Conservation (phyloP, 2,797 vertebrate species). For the Sciurus carolinensis region DNA sequence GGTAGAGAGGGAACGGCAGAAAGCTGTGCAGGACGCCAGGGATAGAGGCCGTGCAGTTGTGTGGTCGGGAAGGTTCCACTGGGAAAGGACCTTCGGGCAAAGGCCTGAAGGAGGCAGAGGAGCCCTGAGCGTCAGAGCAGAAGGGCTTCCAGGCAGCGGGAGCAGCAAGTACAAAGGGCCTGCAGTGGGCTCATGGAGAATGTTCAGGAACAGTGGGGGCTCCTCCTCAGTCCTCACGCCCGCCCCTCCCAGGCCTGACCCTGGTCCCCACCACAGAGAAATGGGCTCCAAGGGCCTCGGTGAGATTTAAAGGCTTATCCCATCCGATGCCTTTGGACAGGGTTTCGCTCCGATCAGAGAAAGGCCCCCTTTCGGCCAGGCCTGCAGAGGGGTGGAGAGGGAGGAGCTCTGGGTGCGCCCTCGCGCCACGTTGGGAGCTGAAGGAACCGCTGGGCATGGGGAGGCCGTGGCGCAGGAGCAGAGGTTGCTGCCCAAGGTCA, state of each 20-base stretch:
- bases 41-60: accelerated
- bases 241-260: neutral
- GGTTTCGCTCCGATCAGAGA: too few relatives aligned
- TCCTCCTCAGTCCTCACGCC: neutral
- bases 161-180: neutral
- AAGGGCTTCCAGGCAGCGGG: neutral
- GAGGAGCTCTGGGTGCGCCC: neutral
- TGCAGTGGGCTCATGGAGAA: neutral
- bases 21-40: neutral
- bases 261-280: neutral
- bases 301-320: too few relatives aligned
- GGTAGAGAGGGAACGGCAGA: neutral
- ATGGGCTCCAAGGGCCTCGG: neutral
- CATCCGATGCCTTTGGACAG: too few relatives aligned
- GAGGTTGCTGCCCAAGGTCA: slow-evolving; percentile 33
- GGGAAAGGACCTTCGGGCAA: neutral
- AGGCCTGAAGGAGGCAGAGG: neutral
- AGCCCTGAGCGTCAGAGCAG: neutral
- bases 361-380: too few relatives aligned
- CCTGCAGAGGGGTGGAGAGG: too few relatives aligned
- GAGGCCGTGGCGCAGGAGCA: neutral
- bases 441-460: neutral
- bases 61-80: neutral
- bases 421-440: neutral
- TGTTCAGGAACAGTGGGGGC: too few relatives aligned